Evolutionary conservation across 2,888 invertebrate species (phyloP), one percentile per base, ranked within the genome.

Genomic region (Tetanocera ferruginea): DNA sequence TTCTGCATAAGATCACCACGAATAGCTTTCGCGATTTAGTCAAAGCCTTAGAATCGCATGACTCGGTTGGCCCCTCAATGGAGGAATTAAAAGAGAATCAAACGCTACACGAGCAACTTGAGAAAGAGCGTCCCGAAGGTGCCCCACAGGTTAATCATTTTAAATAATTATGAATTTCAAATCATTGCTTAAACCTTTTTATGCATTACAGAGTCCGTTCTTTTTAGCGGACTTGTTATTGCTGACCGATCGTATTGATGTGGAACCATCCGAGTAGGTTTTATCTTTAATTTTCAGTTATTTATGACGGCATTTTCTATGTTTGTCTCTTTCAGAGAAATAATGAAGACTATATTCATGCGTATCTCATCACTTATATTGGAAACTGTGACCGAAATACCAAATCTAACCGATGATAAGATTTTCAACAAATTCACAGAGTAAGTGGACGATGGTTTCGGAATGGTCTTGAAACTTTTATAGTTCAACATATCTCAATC

Each of bases 341-440:
- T 85, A 0, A 79, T 88, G 76, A 86, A 83, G 52, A 43, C 84
- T 3, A 87, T 89, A 43, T 88, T 89, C 51, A 82, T 83, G 28
- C 88, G 86, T 8, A 84, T 89, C 25, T 84, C 85, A 0, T 81
- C 83, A 0, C 70, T 88, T n/a, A 89, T 89, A 37, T 78, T 88
- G 81, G 93, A 94, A 84, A 92, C 93, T 60, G 93, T 95, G 0
- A 91, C 92, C 28, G 91, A 91, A n/a, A 93, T 96, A 28, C 92
- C 93, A 81, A 93, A 94, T 78, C 93, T 94, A 76, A 92, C 96
- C 0, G 93, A 93, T 55, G 96, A 97, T 83, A 90, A 92, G 1
- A 88, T 91, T 28, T 94, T 94, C 84, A 91, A 93, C 83, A 92
- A 94, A 73, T 96, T 96, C 84, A 95, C 95, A 3, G 93, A 94